These are phyloP conservation scores for Nephila pilipes DNA, from an alignment of 1,140 invertebrate genomes.

Conservation along the genomic window DNA sequence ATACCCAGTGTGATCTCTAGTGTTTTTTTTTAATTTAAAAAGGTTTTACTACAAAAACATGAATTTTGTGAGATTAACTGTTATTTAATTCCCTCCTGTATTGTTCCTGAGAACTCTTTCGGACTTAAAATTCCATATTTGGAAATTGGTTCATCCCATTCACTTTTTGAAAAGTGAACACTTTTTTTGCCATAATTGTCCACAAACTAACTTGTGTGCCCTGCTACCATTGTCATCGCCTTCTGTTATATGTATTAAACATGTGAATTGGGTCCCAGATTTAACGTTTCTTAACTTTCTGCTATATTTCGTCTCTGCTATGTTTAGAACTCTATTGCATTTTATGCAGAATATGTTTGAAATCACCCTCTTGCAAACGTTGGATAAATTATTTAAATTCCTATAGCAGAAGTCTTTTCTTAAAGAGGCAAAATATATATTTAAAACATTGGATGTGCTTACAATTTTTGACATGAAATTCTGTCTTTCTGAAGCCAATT, in stretches of 20 bases:
- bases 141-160: not conserved
- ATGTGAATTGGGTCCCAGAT: not conserved
- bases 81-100: constrained; percentile 50
- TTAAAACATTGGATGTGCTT: not conserved
- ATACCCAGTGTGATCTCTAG: constrained; percentile 37
- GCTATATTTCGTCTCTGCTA: not conserved
- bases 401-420: not conserved
- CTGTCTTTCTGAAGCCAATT: constrained; percentile 8
- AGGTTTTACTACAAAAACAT: constrained; percentile 40
- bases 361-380: not conserved
- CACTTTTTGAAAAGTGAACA: not conserved
- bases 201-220: not conserved
- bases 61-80: constrained; percentile 49
- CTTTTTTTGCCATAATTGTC: constrained; percentile 47
- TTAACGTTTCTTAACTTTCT: not conserved
- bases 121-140: not conserved
- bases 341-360: not conserved
- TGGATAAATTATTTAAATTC: not conserved
- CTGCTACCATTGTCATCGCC: not conserved
- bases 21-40: constrained; percentile 69
- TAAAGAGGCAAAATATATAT: not conserved
- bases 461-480: not conserved
- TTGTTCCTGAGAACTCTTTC: constrained; percentile 63
- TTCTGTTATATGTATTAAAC: not conserved
- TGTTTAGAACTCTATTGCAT: not conserved